Evolutionary conservation across 2,113 vertebrate species (phyloP).

Genomic region (Phainopepla nitens): DNA sequence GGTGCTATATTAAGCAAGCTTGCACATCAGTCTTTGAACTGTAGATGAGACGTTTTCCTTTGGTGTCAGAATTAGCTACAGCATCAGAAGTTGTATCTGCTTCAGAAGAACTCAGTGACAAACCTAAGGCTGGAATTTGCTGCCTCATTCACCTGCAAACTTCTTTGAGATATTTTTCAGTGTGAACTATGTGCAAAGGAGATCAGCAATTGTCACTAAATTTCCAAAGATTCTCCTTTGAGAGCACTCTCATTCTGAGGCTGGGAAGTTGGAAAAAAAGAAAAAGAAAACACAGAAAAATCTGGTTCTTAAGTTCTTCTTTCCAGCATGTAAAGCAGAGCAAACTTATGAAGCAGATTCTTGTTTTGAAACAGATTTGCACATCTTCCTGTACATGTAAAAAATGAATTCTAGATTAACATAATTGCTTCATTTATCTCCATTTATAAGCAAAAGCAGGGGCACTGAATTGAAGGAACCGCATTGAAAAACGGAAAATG

Average conservation of each 20-base stretch:
- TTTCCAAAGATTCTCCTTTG: not conserved
- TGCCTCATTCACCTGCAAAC: not conserved
- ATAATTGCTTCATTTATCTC: not conserved
- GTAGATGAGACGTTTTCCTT: not conserved
- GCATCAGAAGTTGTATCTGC: not conserved
- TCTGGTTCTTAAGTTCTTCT: not conserved
- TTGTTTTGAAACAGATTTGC: not conserved
- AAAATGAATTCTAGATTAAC: not conserved
- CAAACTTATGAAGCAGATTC: not conserved
- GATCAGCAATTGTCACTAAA: not conserved
- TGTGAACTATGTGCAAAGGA: not conserved
- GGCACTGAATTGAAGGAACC: not conserved
- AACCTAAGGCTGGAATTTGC: not conserved
- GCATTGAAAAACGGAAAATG: not conserved
- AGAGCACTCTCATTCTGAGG: not conserved
- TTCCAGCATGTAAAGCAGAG: not conserved
- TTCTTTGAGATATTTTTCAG: not conserved
- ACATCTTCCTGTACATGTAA: not conserved
- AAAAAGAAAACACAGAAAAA: not conserved
- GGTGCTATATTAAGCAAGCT: not conserved
- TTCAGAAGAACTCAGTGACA: slow-evolving; percentile 18
- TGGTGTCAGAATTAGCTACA: slow-evolving; percentile 22
- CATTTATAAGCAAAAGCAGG: not conserved
- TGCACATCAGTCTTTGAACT: slow-evolving; percentile 15
- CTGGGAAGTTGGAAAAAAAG: not conserved